Base-by-base conservation (phyloP, 2,797 vertebrate species). In the Ctenopoma kingsleyae region DNA sequence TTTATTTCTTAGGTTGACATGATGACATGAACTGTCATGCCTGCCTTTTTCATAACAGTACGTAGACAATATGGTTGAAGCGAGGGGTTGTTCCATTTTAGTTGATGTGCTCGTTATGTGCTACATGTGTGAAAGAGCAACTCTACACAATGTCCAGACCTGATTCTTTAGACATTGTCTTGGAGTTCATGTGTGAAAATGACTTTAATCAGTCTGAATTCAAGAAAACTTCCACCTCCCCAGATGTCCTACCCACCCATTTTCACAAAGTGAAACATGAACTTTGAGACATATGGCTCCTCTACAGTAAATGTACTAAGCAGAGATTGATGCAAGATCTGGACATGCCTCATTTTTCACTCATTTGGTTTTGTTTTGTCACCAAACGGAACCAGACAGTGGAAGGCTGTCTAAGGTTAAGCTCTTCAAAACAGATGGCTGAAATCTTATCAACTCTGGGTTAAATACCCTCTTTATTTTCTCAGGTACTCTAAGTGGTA, bases 351-450 rank as follows among this genome's bases (percentile, higher is more conserved):
- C 63, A 80, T 82, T 87, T 82, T 90, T 86, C 78, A 25, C 52
- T 64, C 85, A 71, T 90, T 91, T 91, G 80, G 67, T 85, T 87
- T 82, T 51, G 67, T 73, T 70, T 84, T 80, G 84, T 87, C 80
- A 67, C 74, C 40, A 71, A 83, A 79, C 70, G 61, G 72, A 68
- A 51, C 30, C 80, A 89, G 78, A 78, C 66, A 78, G 76, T 73
- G 71, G 54, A 87, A 62, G 61, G 81, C 70, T 80, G 64, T 79
- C 63, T 68, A 68, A 83, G 81, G 81, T 86, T 94, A 91, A 92
- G 89, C 89, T 84, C 83, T 72, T 91, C 48, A 87, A 90, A 89
- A 87, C 93, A 94, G 92, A 94, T 94, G 89, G 89, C 81, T 84
- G 55, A 90, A 89, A 92, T 93, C 89, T 92, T 83, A 89, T 92